These are phyloP conservation scores for Molossus molossus DNA, from an alignment of 2,797 vertebrate species.

Conservation along the genomic window DNA sequence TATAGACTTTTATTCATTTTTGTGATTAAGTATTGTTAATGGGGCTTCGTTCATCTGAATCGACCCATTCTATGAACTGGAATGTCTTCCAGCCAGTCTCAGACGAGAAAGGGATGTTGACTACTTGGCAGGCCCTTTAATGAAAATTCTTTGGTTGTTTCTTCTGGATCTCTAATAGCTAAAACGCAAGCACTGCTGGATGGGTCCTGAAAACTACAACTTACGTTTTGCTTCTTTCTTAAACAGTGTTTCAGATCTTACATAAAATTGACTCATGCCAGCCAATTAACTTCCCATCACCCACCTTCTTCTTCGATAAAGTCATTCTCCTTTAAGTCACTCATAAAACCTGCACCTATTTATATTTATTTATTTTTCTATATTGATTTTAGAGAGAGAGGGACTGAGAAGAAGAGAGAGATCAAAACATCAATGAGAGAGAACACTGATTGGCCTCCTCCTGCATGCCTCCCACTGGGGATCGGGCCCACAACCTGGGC, in stretches of 20 bases:
- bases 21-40: conserved; percentile 27
- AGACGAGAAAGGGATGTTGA: not conserved
- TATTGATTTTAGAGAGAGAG: too few species aligned
- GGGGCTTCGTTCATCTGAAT: not conserved
- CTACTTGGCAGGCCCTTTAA: not conserved
- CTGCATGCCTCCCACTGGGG: too few species aligned
- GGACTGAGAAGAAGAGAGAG: too few species aligned
- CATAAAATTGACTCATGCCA: not conserved
- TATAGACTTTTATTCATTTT: conserved; percentile 65
- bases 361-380: not conserved
- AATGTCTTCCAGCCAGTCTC: not conserved
- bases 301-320: not conserved
- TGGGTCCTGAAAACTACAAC: not conserved
- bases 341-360: not conserved
- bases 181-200: not conserved
- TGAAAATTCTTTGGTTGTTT: not conserved
- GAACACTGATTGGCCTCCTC: too few species aligned
- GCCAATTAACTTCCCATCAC: not conserved
- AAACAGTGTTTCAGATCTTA: not conserved
- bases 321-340: not conserved
- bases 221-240: not conserved
- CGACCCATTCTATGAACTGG: not conserved
- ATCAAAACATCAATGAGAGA: too few species aligned
- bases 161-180: conserved; percentile 26
- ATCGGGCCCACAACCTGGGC: too few species aligned